Evolutionary conservation across 1,140 invertebrate species (phyloP), one percentile per base, ranked within the genome.

Genomic region (Drosophila triauraria): DNA sequence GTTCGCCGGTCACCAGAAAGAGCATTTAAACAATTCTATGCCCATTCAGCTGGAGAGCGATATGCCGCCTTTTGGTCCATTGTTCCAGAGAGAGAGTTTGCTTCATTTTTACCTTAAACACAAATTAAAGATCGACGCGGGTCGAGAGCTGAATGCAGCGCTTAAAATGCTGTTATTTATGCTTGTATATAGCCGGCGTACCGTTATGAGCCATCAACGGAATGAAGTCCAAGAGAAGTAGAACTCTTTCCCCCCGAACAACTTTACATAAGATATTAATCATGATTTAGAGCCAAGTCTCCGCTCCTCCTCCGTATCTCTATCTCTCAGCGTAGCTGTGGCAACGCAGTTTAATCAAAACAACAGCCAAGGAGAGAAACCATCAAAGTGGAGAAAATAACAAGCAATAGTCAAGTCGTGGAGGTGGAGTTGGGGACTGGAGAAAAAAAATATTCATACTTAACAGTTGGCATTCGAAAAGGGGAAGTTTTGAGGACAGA

Each of bases 151-250:
- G 51, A 54, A 53, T 53, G 64, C 51, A 72, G 23, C 67, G 17
- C 54, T 74, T 74, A 72, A 72, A 72, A 74, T 60, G 54, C 70
- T 51, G 53, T 74, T 72, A 72, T 74, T 70, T 70, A 68, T 70
- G 48, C 32, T 44, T 10, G n/a, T 30, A 43, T 60, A 58, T 35
- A 50, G 51, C 35, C 15, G 50, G 10, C 43, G 51, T 58, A 71
- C 69, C 67, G 69, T 72, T 72, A 72, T 59, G 67, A 57, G 23
- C 65, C 47, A 72, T 71, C 69, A 70, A 72, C 65, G 44, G 40
- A 72, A 70, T 72, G 69, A 70, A 70, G 69, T 58, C 48, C 50
- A 50, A 71, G 63, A 54, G 63, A 54, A 56, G 48, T 57, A 35
- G 68, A 57, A 48, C 68, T 48, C 61, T 17, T 20, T 15, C 40